Evolutionary conservation across 2,888 invertebrate genomes (phyloP), one percentile per base, ranked within the genome.

Genomic region (Phengaris arion): DNA sequence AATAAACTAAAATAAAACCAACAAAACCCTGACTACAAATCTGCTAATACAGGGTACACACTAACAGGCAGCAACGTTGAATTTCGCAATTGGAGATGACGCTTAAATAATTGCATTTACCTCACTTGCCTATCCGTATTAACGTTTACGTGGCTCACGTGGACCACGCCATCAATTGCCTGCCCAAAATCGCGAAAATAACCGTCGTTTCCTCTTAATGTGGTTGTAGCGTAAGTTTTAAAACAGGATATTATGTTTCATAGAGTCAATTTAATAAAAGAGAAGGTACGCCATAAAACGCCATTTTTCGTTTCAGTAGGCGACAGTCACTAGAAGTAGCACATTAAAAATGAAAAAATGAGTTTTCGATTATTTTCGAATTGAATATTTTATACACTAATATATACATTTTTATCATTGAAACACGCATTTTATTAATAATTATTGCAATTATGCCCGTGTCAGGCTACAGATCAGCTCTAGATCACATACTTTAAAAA

Each of bases 371-470:
- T 64, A n/a, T 69, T 48, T 46, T 15, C 48, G 51, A 48, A 70
- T 15, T 51, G 35, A 12, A 51, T 52, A 12, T 52, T 51, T 22
- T 51, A 48, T 70, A 70, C 12, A 70, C 70, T 70, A 70, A 6
- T 70, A 70, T 70, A 70, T 70, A 70, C 52, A 70, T 12, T 10
- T 35, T 64, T 51, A n/a, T 13, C 5, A 45, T n/a, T 68, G 46
- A 6, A 69, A 69, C 46, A 69, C 46, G 48, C 48, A 35, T n/a
- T 9, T 48, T 15, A 57, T 59, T 57, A 57, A 22, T n/a, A 48
- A 46, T 70, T 70, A 52, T 70, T 70, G 52, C 22, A 52, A 59
- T 10, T 59, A 59, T 59, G 59, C 59, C 59, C 9, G 59, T 22
- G 9, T 0, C 5, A 22, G 57, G 57, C 59, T 22, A 59, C 8